Conservation (phyloP, 2,888 invertebrate genomes). For the Tenthredo notha region DNA sequence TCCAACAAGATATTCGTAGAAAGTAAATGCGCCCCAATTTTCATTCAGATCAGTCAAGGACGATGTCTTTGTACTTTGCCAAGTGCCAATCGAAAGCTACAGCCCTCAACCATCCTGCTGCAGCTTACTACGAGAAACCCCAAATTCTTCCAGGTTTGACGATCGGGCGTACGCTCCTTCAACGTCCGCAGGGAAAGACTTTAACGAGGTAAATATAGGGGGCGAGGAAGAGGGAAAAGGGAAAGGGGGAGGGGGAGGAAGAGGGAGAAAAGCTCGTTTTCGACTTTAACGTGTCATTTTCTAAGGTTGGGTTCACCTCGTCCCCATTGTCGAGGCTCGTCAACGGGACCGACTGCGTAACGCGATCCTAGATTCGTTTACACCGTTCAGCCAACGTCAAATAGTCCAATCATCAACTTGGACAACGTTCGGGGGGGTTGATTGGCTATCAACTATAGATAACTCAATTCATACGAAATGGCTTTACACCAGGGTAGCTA, state of each 20-base stretch:
- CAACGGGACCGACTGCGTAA: constrained; percentile 39
- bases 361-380: constrained; percentile 50
- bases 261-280: constrained; percentile 7
- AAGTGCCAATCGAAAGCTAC: constrained; percentile 37
- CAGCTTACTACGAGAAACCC: not conserved
- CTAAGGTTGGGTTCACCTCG: not conserved
- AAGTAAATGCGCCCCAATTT: constrained; percentile 23
- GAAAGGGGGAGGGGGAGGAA: not conserved
- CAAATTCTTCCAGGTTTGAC: constrained; percentile 23
- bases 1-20: not conserved
- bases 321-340: constrained; percentile 11
- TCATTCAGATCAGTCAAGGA: constrained; percentile 27
- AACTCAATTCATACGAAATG: constrained; percentile 60
- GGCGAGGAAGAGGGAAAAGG: not conserved
- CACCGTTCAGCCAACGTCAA: constrained; percentile 53
- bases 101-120: not conserved
- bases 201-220: constrained; percentile 36
- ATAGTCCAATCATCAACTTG: constrained; percentile 59
- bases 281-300: constrained; percentile 42
- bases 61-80: constrained; percentile 7
- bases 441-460: constrained; percentile 61
- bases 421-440: constrained; percentile 53
- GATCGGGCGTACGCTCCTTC: not conserved
- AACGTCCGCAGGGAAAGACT: constrained; percentile 21
- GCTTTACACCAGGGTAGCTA: constrained; percentile 35